phyloP scores from a whole-genome alignment of 1,140 invertebrate species.

The Steinernema khuongi region DNA sequence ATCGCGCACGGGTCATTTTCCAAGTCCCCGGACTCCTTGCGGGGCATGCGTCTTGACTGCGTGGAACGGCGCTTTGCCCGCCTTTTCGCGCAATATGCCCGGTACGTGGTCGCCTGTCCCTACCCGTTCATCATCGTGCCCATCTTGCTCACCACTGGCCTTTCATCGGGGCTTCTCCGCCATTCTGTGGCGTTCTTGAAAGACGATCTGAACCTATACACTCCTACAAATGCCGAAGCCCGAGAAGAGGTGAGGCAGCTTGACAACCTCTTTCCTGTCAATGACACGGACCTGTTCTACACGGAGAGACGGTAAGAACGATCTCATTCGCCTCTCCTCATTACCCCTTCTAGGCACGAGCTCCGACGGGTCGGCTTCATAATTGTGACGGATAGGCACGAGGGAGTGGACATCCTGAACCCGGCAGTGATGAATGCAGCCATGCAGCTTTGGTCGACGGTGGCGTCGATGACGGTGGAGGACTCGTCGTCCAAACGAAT shows the following conservation, averaged over 20 bases:
- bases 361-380: constrained; percentile 52
- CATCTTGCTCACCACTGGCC: constrained; percentile 39
- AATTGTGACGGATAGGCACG: constrained; percentile 48
- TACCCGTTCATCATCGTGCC: constrained; percentile 55
- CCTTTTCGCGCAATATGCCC: constrained; percentile 44
- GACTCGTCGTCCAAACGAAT: constrained; percentile 33
- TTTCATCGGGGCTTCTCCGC: constrained; percentile 41
- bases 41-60: constrained; percentile 48
- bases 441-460: constrained; percentile 53
- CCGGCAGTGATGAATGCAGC: constrained; percentile 48
- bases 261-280: constrained; percentile 54
- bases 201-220: constrained; percentile 55
- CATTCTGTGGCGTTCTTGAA: constrained; percentile 49
- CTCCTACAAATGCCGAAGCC: constrained; percentile 53
- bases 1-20: background rate
- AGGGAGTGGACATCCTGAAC: constrained; percentile 51
- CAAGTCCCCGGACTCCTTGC: background rate
- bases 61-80: constrained; percentile 47
- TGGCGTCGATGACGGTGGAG: constrained; percentile 51
- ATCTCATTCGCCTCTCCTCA: background rate
- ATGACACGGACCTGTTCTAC: constrained; percentile 57
- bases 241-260: constrained; percentile 45
- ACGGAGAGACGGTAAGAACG: constrained; percentile 47
- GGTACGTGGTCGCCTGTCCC: constrained; percentile 43
- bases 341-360: constrained; percentile 48